A percentile compares a stretch with the other conserved stretches of the same genome.
Conservation (phyloP, 2,797 vertebrate genomes). For the Lepilemur ruficaudatus region DNA sequence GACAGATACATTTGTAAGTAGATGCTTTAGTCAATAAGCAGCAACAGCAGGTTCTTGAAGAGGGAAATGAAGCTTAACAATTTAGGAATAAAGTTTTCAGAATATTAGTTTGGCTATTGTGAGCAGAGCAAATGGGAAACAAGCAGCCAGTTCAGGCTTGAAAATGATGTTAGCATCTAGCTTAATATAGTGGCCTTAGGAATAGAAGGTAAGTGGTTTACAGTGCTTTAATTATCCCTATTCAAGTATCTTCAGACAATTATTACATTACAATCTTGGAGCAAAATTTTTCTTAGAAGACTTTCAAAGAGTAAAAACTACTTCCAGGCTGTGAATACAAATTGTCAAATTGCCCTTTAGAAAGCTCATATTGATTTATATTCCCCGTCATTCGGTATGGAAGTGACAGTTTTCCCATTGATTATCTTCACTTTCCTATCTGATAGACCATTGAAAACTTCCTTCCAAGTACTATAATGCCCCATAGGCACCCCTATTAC, state of each 20-base stretch:
- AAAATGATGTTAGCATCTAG: background rate
- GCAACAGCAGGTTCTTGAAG: background rate
- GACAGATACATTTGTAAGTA: background rate
- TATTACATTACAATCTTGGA: background rate
- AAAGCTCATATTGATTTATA: background rate
- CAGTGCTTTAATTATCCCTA: background rate
- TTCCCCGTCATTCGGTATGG: background rate
- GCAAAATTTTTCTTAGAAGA: background rate
- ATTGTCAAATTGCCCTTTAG: background rate
- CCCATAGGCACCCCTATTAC: background rate
- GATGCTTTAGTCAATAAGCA: background rate
- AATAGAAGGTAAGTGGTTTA: background rate
- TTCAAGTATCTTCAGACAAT: background rate
- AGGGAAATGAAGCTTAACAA: background rate
- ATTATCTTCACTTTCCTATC: background rate
- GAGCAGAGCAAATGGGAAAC: background rate
- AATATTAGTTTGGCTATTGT: background rate
- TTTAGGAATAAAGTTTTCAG: background rate
- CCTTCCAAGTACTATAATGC: background rate
- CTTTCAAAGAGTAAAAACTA: background rate
- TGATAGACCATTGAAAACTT: background rate
- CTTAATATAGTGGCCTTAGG: background rate
- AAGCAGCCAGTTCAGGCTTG: background rate
- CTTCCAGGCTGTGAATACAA: background rate
- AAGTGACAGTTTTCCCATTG: background rate